A percentile compares a stretch with the other conserved stretches of the same genome.
These are phyloP conservation scores for Pygoscelis adeliae DNA, from an alignment of 2,113 vertebrate species.

Conservation along the genomic window DNA sequence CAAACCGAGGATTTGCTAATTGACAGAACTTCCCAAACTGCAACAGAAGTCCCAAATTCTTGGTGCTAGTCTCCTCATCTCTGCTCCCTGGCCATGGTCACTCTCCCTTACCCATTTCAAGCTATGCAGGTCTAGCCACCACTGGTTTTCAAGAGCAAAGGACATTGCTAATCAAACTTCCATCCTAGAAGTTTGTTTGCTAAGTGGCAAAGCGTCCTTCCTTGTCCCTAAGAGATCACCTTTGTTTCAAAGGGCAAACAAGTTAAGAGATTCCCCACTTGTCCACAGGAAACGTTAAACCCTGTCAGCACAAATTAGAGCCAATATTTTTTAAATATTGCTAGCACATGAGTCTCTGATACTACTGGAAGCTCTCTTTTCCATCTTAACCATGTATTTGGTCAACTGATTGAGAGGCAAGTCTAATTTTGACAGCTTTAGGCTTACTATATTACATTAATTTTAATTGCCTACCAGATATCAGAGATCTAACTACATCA, in stretches of 20 bases:
- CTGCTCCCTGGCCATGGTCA: fast-evolving
- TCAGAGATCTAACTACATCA: not conserved
- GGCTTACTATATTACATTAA: not conserved
- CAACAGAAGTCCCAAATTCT: not conserved
- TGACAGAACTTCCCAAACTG: not conserved
- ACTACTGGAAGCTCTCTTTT: not conserved
- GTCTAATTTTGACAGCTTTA: not conserved
- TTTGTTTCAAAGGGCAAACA: not conserved
- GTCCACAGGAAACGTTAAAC: not conserved
- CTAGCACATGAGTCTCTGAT: not conserved
- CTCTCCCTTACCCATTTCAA: not conserved
- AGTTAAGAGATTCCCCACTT: not conserved
- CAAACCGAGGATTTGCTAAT: not conserved
- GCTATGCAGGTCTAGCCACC: not conserved
- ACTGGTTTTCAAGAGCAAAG: not conserved
- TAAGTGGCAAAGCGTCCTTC: not conserved
- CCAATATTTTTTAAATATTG: not conserved
- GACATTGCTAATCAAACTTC: not conserved
- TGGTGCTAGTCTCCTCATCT: not conserved
- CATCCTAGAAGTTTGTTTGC: not conserved
- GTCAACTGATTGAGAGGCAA: not conserved
- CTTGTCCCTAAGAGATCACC: not conserved
- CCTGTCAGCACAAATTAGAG: not conserved
- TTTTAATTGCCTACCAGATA: not conserved
- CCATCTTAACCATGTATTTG: not conserved